Conservation (phyloP, 2,113 vertebrate genomes). For the Burhinus bistriatus region DNA sequence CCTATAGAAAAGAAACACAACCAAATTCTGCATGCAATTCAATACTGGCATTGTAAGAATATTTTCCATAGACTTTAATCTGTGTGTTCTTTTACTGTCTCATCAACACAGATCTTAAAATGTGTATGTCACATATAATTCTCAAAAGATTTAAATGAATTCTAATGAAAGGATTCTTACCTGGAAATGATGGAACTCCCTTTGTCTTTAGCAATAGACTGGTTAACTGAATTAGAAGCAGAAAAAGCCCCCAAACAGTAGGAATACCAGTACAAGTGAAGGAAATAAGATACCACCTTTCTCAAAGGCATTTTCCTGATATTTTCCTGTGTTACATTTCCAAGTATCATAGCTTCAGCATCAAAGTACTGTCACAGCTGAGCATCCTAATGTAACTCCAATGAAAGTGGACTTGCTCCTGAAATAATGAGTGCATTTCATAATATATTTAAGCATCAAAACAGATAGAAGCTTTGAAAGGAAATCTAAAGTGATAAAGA, state of each 20-base stretch:
- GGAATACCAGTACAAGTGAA: neutral
- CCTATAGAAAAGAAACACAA: neutral
- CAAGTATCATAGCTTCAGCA: neutral
- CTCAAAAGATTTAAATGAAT: neutral
- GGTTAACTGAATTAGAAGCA: neutral
- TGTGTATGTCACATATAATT: neutral
- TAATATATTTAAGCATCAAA: neutral
- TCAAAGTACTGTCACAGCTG: neutral
- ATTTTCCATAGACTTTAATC: neutral
- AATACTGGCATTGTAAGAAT: neutral
- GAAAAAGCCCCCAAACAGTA: neutral
- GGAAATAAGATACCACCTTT: neutral
- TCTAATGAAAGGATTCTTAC: neutral
- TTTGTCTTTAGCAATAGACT: neutral
- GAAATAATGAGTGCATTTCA: neutral
- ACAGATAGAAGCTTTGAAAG: neutral
- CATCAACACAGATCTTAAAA: neutral
- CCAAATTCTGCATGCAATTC: neutral
- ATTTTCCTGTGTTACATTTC: neutral
- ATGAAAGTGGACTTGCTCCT: neutral
- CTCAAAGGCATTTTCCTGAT: neutral
- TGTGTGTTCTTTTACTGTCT: neutral
- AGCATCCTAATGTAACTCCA: neutral
- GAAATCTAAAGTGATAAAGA: neutral
- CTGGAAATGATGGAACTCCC: neutral